Base-by-base conservation (phyloP, 2,113 vertebrate genomes). In the Poeciliopsis retropinna region DNA sequence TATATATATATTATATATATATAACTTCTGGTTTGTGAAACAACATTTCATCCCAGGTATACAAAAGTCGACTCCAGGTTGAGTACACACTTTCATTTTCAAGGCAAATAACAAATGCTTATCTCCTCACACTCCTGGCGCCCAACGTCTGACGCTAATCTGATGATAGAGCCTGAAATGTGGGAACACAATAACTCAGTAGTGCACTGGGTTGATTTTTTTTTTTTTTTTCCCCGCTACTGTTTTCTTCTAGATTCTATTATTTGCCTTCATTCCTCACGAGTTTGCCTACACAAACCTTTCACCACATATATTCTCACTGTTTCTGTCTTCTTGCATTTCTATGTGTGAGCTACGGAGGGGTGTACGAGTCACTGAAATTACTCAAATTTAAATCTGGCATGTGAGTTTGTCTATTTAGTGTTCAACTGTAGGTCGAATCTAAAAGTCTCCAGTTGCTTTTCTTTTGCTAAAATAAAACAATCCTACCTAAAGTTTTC, bases 181-280 rank as follows among this genome's bases (percentile, higher is more conserved):
- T 57, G 7, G 51, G 51, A 6, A 57, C 22, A n/a, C 51, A 57
- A 57, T 57, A 57, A n/a, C 51, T 57, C 51, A 57, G 51, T n/a
- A 8, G 15, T 54, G 51, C 51, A 25, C n/a, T 54, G 25, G 51
- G 8, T 57, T 57, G 25, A n/a, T n/a, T 25, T 3, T 31, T 31
- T 31, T 3, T 31, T 31, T 54, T 8, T 25, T n/a, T 25, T 3
- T 1, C 5, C 29, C 29, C 5, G 13, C 12, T 14, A 62, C 61
- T 63, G 12, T 30, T 17, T 22, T 70, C 14, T 64, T 22, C 9
- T 84, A 22, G 79, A 73, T 68, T 61, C 51, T 60, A n/a, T 60
- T 37, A 14, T 28, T 27, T 79, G 9, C 27, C 64, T 69, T 78
- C n/a, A 64, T 29, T 72, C 39, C 41, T 66, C 32, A 31, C 22